Evolutionary conservation across 2,797 vertebrate species (phyloP).

Genomic region (Strix occidentalis): DNA sequence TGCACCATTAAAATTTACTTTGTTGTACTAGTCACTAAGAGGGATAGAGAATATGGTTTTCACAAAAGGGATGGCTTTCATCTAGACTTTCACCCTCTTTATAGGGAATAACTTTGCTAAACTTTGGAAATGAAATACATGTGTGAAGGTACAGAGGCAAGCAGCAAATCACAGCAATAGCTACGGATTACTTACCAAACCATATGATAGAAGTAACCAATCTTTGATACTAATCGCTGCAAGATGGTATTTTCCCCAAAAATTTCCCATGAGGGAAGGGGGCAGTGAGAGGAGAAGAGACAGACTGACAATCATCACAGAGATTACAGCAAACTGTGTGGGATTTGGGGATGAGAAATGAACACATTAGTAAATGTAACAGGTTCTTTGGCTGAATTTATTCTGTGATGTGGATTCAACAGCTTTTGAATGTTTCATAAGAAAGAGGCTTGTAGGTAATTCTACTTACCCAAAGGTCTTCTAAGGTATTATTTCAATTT

Average conservation of each 20-base stretch:
- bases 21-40: slow-evolving; percentile 52
- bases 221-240: slow-evolving; percentile 53
- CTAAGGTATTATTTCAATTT: background rate
- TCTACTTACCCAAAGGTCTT: background rate
- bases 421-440: background rate
- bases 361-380: background rate
- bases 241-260: slow-evolving; percentile 22
- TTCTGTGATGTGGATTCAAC: background rate
- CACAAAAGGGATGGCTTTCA: slow-evolving; percentile 57
- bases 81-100: slow-evolving; percentile 66
- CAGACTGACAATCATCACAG: background rate
- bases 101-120: slow-evolving; percentile 60
- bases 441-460: background rate
- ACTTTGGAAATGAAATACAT: slow-evolving; percentile 71
- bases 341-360: background rate
- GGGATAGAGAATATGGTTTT: slow-evolving; percentile 46
- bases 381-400: background rate
- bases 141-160: slow-evolving; percentile 49
- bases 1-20: slow-evolving; percentile 64
- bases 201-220: slow-evolving; percentile 47
- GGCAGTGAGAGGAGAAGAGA: background rate
- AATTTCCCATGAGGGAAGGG: background rate
- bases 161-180: slow-evolving; percentile 64
- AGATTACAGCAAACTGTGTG: background rate
- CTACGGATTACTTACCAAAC: slow-evolving; percentile 33